phyloP scores from a whole-genome alignment of 1,140 invertebrate species.

The Halesus radiatus region DNA sequence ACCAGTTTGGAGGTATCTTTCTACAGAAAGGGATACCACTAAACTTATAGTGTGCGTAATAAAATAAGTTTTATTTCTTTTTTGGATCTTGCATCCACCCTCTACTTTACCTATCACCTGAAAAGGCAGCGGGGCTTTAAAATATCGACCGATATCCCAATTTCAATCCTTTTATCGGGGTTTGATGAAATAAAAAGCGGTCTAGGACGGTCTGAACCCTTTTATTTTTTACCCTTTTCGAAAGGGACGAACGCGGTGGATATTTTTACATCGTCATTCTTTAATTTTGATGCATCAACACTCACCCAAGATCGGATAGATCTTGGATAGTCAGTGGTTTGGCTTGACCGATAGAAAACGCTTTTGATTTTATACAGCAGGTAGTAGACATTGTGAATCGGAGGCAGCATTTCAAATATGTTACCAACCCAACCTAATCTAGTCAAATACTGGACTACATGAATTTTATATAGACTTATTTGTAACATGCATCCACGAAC shows the following conservation, averaged over 20 bases:
- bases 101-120: background rate
- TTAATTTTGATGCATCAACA: conserved; percentile 22
- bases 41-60: too few relatives aligned
- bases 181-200: conserved; percentile 24
- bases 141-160: conserved; percentile 16
- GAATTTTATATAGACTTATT: too few relatives aligned
- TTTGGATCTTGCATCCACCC: background rate
- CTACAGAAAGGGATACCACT: too few relatives aligned
- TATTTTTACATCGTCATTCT: conserved; percentile 26
- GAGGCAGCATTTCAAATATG: too few relatives aligned
- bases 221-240: background rate
- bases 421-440: too few relatives aligned
- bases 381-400: too few relatives aligned
- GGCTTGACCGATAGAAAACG: too few relatives aligned
- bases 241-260: conserved; percentile 12
- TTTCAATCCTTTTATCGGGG: conserved; percentile 32
- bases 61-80: background rate
- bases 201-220: background rate
- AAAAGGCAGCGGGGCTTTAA: background rate
- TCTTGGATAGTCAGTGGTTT: too few relatives aligned
- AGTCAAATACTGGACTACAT: too few relatives aligned
- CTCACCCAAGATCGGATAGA: background rate
- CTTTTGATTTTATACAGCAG: too few relatives aligned
- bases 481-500: too few relatives aligned
- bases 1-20: too few relatives aligned